A percentile compares a stretch with the other conserved stretches of the same genome.
Evolutionary conservation across 1,140 invertebrate genomes (phyloP).

Genomic region (Probaryconus sp.): DNA sequence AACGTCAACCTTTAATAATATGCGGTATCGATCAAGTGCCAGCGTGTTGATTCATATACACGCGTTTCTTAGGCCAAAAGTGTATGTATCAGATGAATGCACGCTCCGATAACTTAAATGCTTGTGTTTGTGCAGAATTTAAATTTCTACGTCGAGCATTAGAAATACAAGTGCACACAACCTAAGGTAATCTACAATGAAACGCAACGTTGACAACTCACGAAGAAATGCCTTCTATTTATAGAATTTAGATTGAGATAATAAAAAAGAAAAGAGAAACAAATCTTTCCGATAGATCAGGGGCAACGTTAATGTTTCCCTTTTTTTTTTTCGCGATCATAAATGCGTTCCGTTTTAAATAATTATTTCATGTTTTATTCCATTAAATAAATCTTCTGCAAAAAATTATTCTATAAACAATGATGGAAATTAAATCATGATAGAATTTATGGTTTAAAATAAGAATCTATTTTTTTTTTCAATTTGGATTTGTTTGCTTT

Average conservation of each 20-base stretch:
- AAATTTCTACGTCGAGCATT: background rate
- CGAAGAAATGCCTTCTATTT: slow-evolving; percentile 31
- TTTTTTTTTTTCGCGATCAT: too few species aligned
- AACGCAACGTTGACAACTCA: slow-evolving; percentile 20
- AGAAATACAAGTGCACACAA: background rate
- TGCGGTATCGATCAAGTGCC: slow-evolving; percentile 45
- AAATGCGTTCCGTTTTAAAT: too few species aligned
- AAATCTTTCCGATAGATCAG: slow-evolving; percentile 20
- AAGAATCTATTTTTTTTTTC: too few species aligned
- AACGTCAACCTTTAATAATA: slow-evolving; percentile 35
- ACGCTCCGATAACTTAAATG: slow-evolving; percentile 22
- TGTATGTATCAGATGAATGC: slow-evolving; percentile 18
- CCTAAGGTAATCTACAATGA: slow-evolving; percentile 14
- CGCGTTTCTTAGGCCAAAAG: slow-evolving; percentile 32
- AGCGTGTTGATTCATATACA: slow-evolving; percentile 48
- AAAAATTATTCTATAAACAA: too few species aligned
- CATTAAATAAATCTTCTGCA: too few species aligned
- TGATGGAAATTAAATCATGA: too few species aligned
- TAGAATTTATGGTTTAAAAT: background rate
- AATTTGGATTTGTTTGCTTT: slow-evolving; percentile 15
- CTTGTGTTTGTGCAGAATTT: slow-evolving; percentile 9
- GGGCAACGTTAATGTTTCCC: too few species aligned
- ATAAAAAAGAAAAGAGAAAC: slow-evolving; percentile 17
- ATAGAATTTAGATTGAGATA: slow-evolving; percentile 13
- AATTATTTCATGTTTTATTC: too few species aligned